phyloP scores from a whole-genome alignment of 2,113 vertebrate species.

The Dissostichus mawsoni region DNA sequence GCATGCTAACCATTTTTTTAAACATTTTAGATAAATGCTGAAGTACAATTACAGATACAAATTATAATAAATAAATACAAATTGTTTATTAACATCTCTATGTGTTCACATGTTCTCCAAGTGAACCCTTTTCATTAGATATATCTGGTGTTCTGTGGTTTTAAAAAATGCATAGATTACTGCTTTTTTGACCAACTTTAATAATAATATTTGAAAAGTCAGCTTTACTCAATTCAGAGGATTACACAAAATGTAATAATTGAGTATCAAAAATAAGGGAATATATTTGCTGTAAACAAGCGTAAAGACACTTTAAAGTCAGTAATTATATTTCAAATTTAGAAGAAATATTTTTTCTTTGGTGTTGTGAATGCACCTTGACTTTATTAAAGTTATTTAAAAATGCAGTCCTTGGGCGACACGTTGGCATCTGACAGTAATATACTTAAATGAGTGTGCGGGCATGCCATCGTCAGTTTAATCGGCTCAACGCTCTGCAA shows the following conservation, averaged over 20 bases:
- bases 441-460: constrained; percentile 33
- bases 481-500: neutral
- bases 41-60: neutral
- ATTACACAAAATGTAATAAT: neutral
- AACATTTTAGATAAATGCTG: neutral
- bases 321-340: neutral
- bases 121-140: neutral
- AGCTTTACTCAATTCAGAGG: neutral
- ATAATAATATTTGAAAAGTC: neutral
- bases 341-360: neutral
- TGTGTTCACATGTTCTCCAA: too few species aligned
- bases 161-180: neutral
- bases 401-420: constrained; percentile 5
- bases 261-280: constrained; percentile 23
- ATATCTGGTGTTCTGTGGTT: neutral
- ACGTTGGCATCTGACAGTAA: constrained; percentile 16
- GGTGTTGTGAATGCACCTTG: neutral
- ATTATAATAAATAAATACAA: neutral
- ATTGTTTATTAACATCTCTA: too few species aligned
- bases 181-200: neutral
- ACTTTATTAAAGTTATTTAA: constrained; percentile 2
- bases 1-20: neutral
- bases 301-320: neutral
- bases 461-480: neutral
- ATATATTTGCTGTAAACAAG: constrained; percentile 30